Evolutionary conservation across 2,888 invertebrate genomes (phyloP).

Genomic region (Sepioteuthis lessoniana): DNA sequence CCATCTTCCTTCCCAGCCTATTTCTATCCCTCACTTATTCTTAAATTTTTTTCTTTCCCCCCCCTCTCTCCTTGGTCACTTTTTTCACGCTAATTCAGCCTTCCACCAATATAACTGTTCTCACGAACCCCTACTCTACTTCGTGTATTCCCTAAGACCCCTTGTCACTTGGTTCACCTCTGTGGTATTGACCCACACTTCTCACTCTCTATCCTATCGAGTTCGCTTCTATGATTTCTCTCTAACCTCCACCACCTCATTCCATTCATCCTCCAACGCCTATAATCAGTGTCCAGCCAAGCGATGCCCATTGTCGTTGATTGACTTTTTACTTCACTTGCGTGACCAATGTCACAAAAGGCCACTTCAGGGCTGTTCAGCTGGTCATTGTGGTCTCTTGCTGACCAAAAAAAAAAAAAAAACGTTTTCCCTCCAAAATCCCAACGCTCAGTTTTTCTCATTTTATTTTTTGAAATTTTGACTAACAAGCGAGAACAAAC

Average conservation of each 20-base stretch:
- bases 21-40: no score
- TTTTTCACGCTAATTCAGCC: not conserved
- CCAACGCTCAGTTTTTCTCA: not conserved
- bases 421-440: not conserved
- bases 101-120: not conserved
- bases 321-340: not conserved
- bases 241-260: not conserved
- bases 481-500: no score
- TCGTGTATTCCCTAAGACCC: not conserved
- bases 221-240: not conserved
- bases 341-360: conserved; percentile 23
- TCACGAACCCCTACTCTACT: not conserved
- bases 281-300: conserved; percentile 9
- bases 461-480: no score
- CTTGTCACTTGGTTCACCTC: not conserved
- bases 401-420: conserved; percentile 33
- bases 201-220: no score
- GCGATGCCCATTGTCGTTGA: conserved; percentile 23
- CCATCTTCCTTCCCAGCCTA: no score
- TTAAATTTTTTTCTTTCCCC: no score
- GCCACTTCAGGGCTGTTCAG: not conserved
- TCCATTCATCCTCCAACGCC: not conserved
- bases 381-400: not conserved
- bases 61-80: no score
- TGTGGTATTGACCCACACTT: no score